Conservation (phyloP, 2,113 vertebrate species). For the Mandrillus leucophaeus region DNA sequence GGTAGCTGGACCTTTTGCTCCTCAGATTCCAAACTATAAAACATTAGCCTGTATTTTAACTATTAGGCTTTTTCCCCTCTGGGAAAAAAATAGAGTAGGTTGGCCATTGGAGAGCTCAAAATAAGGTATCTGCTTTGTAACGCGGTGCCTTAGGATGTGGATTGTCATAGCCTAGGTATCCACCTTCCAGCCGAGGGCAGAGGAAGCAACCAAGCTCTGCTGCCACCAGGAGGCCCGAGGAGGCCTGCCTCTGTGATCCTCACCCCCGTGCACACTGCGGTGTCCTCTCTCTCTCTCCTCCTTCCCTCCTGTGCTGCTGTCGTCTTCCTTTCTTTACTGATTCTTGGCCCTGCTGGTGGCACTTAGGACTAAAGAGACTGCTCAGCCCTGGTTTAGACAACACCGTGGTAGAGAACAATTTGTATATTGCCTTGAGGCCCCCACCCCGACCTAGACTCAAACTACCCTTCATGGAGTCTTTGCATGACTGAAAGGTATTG, state of each 20-base stretch:
- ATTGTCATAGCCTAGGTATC: not conserved
- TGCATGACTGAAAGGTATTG: conserved; percentile 61
- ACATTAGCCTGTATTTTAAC: not conserved
- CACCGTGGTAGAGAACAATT: conserved; percentile 34
- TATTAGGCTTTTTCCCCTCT: not conserved
- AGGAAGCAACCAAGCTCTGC: not conserved
- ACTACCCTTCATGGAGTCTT: conserved; percentile 51
- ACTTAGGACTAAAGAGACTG: conserved; percentile 55
- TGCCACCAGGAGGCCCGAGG: conserved; percentile 50
- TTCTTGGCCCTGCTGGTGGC: conserved; percentile 64
- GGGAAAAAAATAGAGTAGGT: not conserved
- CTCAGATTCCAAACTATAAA: conserved; percentile 64
- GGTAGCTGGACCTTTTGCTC: conserved; percentile 63
- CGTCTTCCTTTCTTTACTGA: conserved; percentile 28
- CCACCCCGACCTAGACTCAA: conserved; percentile 41
- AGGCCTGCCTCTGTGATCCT: not conserved
- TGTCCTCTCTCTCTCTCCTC: not conserved
- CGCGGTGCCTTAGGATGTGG: not conserved
- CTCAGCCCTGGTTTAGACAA: conserved; percentile 60
- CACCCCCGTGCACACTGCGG: not conserved
- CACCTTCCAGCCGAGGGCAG: not conserved
- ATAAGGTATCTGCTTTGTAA: not conserved
- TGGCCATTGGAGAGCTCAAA: conserved; percentile 9
- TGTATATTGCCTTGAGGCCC: conserved; percentile 53
- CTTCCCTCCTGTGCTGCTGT: not conserved